Evolutionary conservation across 2,797 vertebrate species (phyloP).

Genomic region (Iguana delicatissima): DNA sequence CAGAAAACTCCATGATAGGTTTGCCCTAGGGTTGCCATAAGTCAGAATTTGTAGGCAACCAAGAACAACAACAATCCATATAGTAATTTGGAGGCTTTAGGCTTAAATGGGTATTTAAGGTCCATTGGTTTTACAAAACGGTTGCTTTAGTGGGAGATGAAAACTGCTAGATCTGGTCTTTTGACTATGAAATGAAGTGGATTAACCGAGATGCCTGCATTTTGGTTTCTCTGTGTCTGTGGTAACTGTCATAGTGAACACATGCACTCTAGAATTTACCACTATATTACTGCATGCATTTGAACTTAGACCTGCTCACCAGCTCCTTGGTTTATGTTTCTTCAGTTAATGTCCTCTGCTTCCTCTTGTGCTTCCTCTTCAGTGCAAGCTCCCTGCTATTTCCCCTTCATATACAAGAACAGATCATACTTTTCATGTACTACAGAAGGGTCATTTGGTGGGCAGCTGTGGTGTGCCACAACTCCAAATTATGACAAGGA

Average conservation of each 20-base stretch:
- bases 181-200: neutral
- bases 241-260: neutral
- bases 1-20: no score
- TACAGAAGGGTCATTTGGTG: neutral
- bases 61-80: neutral
- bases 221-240: neutral
- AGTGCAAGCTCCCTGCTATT: neutral
- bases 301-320: neutral
- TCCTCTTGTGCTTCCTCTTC: neutral
- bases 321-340: neutral
- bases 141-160: neutral
- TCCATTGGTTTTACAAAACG: neutral
- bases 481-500: neutral
- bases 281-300: neutral
- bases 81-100: neutral
- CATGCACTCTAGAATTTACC: neutral
- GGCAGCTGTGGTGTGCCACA: slow-evolving; percentile 37
- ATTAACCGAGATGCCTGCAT: neutral
- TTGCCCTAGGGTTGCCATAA: no score
- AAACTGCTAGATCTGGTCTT: neutral
- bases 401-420: slow-evolving; percentile 9
- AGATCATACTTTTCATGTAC: neutral
- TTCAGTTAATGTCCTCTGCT: neutral
- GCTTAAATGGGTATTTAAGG: neutral
- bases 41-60: no score